Evolutionary conservation across 1,140 invertebrate genomes (phyloP), one percentile per base, ranked within the genome.

Genomic region (Streblospio benedicti): DNA sequence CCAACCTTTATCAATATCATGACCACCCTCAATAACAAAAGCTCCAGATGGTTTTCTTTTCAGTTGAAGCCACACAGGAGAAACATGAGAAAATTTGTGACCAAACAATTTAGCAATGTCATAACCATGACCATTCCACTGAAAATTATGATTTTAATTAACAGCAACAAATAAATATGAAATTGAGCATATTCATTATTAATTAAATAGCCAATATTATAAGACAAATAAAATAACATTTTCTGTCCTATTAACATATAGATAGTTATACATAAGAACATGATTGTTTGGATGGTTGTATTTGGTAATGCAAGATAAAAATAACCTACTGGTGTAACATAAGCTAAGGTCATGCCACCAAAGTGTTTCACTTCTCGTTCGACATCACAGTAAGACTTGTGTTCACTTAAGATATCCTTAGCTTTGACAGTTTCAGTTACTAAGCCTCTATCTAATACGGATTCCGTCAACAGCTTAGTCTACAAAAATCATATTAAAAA

Each of bases 61-160:
- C 20, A 95, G 75, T 79, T 94, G 89, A 5, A 97, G 80, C 93
- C 94, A 97, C 0, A 97, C 92, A 2, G 94, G 93, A 14, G 92
- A 93, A 2, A 97, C 83, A 65, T 89, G 87, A 51, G 87, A 87
- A 68, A 97, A 92, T 76, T 97, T 97, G 32, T 85, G 82, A 38
- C 85, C 86, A 81, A 94, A 95, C 49, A 82, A 84, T 79, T 95
- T 95, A 0, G 91, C 89, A 38, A 95, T 82, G 79, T 95, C 89
- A 80, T 96, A 93, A 0, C 93, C 94, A 81, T 91, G 88, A 60
- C 81, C 86, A 75, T 97, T 97, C 94, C 94, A 97, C 91, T 96
- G 69, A 66, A 84, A 83, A 59, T 60, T 68, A 58, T 32, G n/a
- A n/a, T n/a, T n/a, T n/a, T n/a, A 54, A 9, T 6, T 14, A 16